phyloP scores from a whole-genome alignment of 2,113 vertebrate species.

The Bostrychus sinensis region DNA sequence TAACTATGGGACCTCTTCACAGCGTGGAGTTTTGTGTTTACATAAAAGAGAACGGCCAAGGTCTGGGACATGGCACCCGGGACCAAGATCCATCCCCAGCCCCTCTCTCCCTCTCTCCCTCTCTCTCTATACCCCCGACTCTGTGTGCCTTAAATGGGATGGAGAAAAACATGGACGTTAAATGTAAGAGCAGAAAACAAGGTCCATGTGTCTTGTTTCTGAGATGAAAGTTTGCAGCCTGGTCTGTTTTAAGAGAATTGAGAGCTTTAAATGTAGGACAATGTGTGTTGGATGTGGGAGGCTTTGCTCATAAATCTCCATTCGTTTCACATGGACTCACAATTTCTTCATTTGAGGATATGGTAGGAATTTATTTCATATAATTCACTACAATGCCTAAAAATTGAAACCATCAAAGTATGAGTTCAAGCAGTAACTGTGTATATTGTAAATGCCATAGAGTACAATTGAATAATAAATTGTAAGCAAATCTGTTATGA shows the following conservation, averaged over 20 bases:
- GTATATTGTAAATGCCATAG: too few relatives aligned
- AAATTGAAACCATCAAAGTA: neutral
- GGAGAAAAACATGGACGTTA: conserved; percentile 70
- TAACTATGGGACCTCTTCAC: conserved; percentile 82
- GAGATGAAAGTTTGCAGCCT: conserved; percentile 62
- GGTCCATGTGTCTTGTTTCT: conserved; percentile 54
- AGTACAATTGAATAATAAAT: neutral
- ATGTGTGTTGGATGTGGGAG: conserved; percentile 6
- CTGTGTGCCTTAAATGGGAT: conserved; percentile 63
- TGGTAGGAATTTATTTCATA: neutral
- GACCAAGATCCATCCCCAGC: conserved; percentile 32
- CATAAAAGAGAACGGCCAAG: conserved; percentile 73
- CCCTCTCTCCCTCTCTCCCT: too few relatives aligned
- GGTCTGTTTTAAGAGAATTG: conserved; percentile 40
- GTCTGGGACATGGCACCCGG: conserved; percentile 78
- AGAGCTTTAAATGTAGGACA: conserved; percentile 34
- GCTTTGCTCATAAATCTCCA: neutral
- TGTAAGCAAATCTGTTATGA: neutral
- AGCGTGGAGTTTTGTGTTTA: conserved; percentile 78
- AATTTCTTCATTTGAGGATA: neutral
- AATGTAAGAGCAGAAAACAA: conserved; percentile 65
- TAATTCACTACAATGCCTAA: neutral
- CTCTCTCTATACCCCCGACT: conserved; percentile 23
- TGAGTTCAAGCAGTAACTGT: too few relatives aligned
- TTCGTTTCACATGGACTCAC: neutral